These are phyloP conservation scores for Drosophila oshimai DNA, from an alignment of 1,140 invertebrate species.

Conservation along the genomic window DNA sequence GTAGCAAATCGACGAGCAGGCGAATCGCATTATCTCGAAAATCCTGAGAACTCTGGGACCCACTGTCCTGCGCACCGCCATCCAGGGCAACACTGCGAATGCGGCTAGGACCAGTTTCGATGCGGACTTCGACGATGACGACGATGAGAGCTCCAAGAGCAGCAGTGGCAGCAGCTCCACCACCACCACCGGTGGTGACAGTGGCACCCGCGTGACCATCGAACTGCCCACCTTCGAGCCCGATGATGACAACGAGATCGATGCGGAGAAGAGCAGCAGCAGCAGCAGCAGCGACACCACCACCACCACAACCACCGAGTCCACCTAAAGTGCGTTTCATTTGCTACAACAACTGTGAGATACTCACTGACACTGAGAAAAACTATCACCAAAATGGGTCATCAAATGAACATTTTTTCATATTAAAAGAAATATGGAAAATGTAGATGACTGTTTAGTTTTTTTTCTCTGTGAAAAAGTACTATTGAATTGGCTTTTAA, in stretches of 20 bases:
- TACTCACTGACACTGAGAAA: background rate
- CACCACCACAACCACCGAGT: slow-evolving; percentile 31
- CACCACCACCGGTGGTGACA: slow-evolving; percentile 59
- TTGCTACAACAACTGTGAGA: slow-evolving; percentile 71
- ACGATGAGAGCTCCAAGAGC: slow-evolving; percentile 35
- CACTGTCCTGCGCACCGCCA: slow-evolving; percentile 84
- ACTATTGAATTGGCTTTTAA: slow-evolving; percentile 28
- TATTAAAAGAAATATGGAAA: background rate
- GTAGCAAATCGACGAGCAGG: slow-evolving; percentile 91
- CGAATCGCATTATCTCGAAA: slow-evolving; percentile 87
- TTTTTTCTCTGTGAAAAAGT: background rate
- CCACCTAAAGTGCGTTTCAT: slow-evolving; percentile 53
- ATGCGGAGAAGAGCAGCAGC: slow-evolving; percentile 42
- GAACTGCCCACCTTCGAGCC: slow-evolving; percentile 84
- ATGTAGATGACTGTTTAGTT: background rate
- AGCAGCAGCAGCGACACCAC: slow-evolving; percentile 20
- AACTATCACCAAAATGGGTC: background rate
- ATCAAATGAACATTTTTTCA: background rate
- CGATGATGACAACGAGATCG: slow-evolving; percentile 80
- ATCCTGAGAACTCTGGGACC: slow-evolving; percentile 88
- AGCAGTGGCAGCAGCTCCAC: slow-evolving; percentile 26
- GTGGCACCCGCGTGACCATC: slow-evolving; percentile 81
- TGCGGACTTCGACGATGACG: slow-evolving; percentile 79
- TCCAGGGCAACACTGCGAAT: slow-evolving; percentile 75
- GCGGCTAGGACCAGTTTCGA: slow-evolving; percentile 75